Evolutionary conservation across 2,797 vertebrate species (phyloP).

Genomic region (Allobates femoralis): DNA sequence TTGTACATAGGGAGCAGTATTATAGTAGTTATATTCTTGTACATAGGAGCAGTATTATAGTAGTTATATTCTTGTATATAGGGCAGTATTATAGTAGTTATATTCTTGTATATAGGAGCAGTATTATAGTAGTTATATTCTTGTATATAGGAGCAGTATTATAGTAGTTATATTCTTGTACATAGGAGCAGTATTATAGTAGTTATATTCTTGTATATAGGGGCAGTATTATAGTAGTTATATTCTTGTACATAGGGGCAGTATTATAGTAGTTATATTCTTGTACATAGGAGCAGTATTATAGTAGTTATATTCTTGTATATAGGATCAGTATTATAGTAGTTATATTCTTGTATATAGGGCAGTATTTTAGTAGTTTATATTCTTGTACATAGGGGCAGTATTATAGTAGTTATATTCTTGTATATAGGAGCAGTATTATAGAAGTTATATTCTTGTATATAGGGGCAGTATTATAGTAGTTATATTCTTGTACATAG

Average conservation of each 20-base stretch:
- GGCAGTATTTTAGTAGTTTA: too few species aligned
- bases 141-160: background rate
- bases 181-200: conserved; percentile 1
- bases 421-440: background rate
- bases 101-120: too few species aligned
- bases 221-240: conserved; percentile 18
- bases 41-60: too few species aligned
- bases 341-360: conserved; percentile 26
- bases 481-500: conserved; percentile 10
- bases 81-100: too few species aligned
- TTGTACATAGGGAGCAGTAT: too few species aligned
- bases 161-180: conserved; percentile 7
- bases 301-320: conserved; percentile 19
- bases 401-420: too few species aligned
- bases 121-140: too few species aligned
- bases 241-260: background rate
- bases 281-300: conserved; percentile 14
- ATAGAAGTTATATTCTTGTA: conserved; percentile 10
- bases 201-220: background rate
- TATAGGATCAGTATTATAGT: conserved; percentile 2
- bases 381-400: too few species aligned
- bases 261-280: conserved; percentile 17
- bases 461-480: conserved; percentile 7
- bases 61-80: too few species aligned
- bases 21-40: too few species aligned